phyloP scores from a whole-genome alignment of 2,888 invertebrate genomes.

The Zaprionus obscuricornis region DNA sequence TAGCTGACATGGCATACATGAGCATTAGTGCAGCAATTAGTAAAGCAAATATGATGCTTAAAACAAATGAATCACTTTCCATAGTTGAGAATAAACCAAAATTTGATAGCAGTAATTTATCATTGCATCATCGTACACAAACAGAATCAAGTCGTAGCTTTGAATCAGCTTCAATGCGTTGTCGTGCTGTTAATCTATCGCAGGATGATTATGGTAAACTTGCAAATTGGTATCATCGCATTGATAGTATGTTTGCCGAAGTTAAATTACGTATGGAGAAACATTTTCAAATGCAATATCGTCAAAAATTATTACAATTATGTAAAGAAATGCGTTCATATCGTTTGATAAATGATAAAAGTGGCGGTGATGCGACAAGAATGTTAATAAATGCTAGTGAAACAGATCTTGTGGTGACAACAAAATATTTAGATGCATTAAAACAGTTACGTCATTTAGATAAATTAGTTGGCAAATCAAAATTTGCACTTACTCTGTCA shows the following conservation, averaged over 20 bases:
- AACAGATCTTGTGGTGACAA: conserved; percentile 14
- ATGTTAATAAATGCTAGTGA: background rate
- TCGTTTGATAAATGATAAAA: conserved; percentile 22
- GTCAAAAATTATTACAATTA: conserved; percentile 39
- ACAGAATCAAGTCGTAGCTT: background rate
- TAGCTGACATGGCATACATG: conserved; percentile 53
- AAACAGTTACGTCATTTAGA: conserved; percentile 50
- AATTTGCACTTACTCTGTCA: conserved; percentile 38
- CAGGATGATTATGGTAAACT: conserved; percentile 51
- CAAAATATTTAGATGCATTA: conserved; percentile 32
- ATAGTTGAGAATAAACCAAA: background rate
- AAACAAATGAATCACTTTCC: background rate
- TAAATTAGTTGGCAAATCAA: conserved; percentile 43
- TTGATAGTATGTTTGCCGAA: conserved; percentile 50
- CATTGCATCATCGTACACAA: background rate
- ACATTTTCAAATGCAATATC: conserved; percentile 49
- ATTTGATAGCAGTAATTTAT: background rate
- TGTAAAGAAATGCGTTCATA: conserved; percentile 38
- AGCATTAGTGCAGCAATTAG: conserved; percentile 10
- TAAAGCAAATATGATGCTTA: background rate
- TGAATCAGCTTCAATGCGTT: background rate
- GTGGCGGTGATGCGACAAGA: conserved; percentile 45
- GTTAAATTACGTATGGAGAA: conserved; percentile 53
- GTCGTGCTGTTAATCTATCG: conserved; percentile 21
- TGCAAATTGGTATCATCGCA: conserved; percentile 62